Evolutionary conservation across 2,888 invertebrate species (phyloP), one percentile per base, ranked within the genome.

Genomic region (Ischnura elegans): DNA sequence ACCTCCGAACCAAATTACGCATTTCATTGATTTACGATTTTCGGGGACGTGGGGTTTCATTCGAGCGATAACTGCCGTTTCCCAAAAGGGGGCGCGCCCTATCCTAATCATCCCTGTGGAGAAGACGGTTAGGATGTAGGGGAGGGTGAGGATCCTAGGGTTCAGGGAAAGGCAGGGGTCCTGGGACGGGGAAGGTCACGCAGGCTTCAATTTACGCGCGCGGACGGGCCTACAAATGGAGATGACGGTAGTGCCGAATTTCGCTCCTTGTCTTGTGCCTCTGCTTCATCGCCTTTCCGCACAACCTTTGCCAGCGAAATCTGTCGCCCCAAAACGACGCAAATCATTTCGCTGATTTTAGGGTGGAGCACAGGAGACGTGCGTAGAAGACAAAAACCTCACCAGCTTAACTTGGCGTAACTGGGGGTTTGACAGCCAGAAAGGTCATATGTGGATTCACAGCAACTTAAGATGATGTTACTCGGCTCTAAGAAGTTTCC

Each of bases 161-260:
- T 66, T 10, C 47, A 51, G 76, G 29, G 36, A 1, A 36, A 61
- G 19, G 47, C 47, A 25, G 13, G 36, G 76, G 76, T n/a, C n/a
- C n/a, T 0, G 76, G 2, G 36, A 76, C 10, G 29, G 36, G 29
- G 76, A 76, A 29, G 29, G 29, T 76, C 76, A 76, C 76, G 76
- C 76, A 76, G 29, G 13, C 36, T 36, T 36, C 76, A 76, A 76
- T 76, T 76, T 76, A 76, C 76, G 76, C 76, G 76, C 76, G 10
- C 66, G 66, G 66, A 76, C 66, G 29, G 66, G 66, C 66, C n/a
- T 29, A 36, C 13, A 76, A 76, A n/a, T 76, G 66, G 66, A 76
- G 66, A 76, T 76, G 29, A 16, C 66, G 66, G 66, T 76, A n/a
- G n/a, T n/a, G n/a, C n/a, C n/a, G 66, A 76, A 29, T 76, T 76